Evolutionary conservation across 2,113 vertebrate genomes (phyloP).

Genomic region (Mungos mungo): DNA sequence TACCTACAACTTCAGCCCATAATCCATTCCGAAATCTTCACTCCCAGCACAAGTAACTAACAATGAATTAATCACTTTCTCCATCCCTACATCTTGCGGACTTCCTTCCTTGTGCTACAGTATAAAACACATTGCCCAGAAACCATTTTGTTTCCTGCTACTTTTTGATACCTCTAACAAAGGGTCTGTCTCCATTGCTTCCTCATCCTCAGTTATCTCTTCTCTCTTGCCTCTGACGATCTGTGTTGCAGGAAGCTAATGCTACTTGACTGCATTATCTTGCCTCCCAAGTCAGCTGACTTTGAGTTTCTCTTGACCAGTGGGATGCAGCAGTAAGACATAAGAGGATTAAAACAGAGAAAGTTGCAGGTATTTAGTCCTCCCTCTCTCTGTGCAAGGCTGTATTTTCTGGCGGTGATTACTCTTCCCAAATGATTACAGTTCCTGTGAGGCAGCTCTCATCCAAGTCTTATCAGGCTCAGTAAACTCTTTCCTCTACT

Average conservation of each 20-base stretch:
- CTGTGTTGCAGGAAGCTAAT: background rate
- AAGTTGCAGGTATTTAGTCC: background rate
- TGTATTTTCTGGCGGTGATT: background rate
- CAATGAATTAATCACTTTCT: background rate
- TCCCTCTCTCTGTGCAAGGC: background rate
- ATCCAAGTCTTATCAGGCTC: background rate
- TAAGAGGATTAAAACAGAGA: background rate
- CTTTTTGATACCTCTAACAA: background rate
- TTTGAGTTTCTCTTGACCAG: background rate
- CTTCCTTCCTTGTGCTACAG: background rate
- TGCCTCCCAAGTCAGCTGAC: background rate
- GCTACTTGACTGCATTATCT: background rate
- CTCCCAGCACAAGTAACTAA: background rate
- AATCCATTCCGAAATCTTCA: background rate
- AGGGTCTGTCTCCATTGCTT: background rate
- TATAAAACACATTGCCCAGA: background rate
- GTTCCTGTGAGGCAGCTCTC: background rate
- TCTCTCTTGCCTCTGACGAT: background rate
- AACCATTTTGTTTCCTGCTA: background rate
- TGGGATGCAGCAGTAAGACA: rapidly evolving
- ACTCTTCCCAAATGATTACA: background rate
- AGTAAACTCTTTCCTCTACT: background rate
- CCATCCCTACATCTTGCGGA: rapidly evolving
- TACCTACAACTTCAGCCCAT: no score
- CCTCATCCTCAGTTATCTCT: background rate